Conservation (phyloP, 2,797 vertebrate species). For the Rhinichthys osculus region DNA sequence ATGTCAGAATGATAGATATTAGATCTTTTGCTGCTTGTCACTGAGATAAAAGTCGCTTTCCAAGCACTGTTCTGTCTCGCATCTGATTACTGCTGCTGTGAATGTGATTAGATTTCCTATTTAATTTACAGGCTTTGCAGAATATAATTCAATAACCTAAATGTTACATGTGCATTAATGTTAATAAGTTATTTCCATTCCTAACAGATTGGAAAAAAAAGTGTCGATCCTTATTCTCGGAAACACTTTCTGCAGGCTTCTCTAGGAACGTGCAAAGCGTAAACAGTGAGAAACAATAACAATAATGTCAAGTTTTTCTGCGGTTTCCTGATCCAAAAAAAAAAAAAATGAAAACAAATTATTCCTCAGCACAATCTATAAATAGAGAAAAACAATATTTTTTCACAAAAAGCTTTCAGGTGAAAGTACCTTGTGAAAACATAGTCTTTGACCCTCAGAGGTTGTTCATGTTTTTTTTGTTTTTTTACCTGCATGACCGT, state of each 20-base stretch:
- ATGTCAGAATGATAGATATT: neutral
- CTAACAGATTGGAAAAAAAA: neutral
- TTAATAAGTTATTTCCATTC: neutral
- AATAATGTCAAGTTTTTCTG: constrained; percentile 6
- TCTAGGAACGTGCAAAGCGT: neutral
- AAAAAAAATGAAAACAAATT: neutral
- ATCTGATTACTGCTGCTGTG: neutral
- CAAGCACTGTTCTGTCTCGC: neutral
- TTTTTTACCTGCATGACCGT: neutral
- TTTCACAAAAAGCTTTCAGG: neutral
- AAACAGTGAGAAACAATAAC: constrained; percentile 28
- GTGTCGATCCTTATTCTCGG: neutral
- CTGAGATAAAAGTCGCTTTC: neutral
- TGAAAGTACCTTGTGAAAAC: neutral
- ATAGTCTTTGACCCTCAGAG: neutral
- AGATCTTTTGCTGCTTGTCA: neutral
- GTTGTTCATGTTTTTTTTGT: neutral
- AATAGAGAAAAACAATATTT: constrained; percentile 3
- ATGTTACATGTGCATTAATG: neutral
- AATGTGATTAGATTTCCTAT: neutral
- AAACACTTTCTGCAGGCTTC: neutral
- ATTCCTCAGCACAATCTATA: constrained; percentile 17
- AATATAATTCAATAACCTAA: neutral
- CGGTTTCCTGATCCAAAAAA: constrained; percentile 10
- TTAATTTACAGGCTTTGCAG: neutral